Evolutionary conservation across 1,140 invertebrate species (phyloP).

Genomic region (Wiebesia pumilae): DNA sequence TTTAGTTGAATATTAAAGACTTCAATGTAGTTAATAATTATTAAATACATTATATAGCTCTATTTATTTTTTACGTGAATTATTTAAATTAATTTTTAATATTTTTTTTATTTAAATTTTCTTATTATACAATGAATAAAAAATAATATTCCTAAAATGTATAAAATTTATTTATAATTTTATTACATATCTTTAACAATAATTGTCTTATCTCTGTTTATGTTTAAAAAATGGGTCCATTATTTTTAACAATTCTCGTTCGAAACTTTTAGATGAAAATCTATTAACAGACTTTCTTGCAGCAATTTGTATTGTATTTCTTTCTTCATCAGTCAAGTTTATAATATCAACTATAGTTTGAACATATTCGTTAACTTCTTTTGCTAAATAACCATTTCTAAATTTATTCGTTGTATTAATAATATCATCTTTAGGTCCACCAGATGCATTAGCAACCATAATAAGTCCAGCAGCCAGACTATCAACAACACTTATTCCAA

Average conservation of each 20-base stretch:
- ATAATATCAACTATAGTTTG: constrained; percentile 85
- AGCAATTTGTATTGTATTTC: constrained; percentile 80
- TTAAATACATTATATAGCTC: background rate
- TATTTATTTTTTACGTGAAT: background rate
- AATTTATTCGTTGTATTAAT: constrained; percentile 84
- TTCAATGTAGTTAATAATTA: too few relatives aligned
- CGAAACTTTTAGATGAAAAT: constrained; percentile 85
- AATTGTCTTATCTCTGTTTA: constrained; percentile 44
- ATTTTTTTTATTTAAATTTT: background rate
- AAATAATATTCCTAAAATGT: constrained; percentile 18
- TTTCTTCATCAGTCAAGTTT: constrained; percentile 78
- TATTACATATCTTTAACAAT: background rate
- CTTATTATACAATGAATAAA: constrained; percentile 7
- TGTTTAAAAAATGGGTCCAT: constrained; percentile 79
- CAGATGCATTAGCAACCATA: constrained; percentile 94
- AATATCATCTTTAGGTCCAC: constrained; percentile 94
- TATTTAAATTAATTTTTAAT: constrained; percentile 1
- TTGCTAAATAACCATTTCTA: constrained; percentile 88
- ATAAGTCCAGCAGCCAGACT: constrained; percentile 97
- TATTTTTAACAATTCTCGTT: constrained; percentile 82
- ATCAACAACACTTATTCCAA: constrained; percentile 98
- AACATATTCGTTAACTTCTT: constrained; percentile 88
- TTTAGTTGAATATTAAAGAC: too few relatives aligned
- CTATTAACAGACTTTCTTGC: constrained; percentile 88
- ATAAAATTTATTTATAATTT: constrained; percentile 45